Evolutionary conservation across 2,888 invertebrate genomes (phyloP), one percentile per base, ranked within the genome.

Genomic region (Troilus luridus): DNA sequence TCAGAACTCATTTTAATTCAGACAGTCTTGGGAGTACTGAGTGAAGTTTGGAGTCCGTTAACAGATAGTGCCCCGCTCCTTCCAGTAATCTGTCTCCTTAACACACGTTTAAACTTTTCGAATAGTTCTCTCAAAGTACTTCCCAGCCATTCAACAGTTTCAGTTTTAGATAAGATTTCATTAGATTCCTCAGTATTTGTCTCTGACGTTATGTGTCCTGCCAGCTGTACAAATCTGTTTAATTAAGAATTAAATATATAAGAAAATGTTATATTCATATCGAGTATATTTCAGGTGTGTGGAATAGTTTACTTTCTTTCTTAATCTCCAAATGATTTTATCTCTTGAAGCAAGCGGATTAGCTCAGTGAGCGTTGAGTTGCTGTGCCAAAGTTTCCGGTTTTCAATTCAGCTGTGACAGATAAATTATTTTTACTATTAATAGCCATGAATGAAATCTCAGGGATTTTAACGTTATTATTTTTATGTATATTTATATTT

Each of bases 1-100:
- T 85, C 54, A 85, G 85, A 58, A 85, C 85, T 85, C 85, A 85
- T 85, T 85, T 85, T 85, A 85, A 85, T 85, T 85, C 85, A 85
- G 54, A 58, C 85, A 56, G 85, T n/a, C 85, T 85, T 58, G 9
- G 56, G 56, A 54, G 56, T 21, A 14, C 56, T 85, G 56, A 12
- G 54, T 56, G 21, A n/a, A 85, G 85, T 85, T 85, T 85, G 85
- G 56, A 85, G n/a, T 56, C 85, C 85, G 85, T 85, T 85, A 58
- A n/a, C n/a, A 56, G 85, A 85, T 85, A 56, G 56, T 56, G 85
- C 56, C 12, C 12, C 24, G 41, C 85, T 58, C 85, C 56, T n/a
- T 81, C 54, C 81, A 56, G 85, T n/a, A 85, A 85, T 85, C 85
- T 85, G 85, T 58, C 85, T 85, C 56, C 85, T 85, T 56, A 54